Evolutionary conservation across 2,113 vertebrate genomes (phyloP).

Genomic region (Elephantulus edwardii): DNA sequence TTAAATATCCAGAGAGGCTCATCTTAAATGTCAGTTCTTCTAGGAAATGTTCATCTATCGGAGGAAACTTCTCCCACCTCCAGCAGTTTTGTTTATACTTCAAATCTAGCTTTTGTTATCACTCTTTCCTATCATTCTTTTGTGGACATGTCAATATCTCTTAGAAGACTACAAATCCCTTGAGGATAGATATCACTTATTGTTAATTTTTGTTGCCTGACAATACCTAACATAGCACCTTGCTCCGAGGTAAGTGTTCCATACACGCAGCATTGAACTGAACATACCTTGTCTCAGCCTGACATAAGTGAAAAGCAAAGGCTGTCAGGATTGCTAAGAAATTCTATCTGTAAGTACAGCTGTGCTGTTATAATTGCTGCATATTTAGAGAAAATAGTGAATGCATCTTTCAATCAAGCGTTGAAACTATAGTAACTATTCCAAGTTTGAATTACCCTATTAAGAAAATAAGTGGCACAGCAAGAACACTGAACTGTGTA

Average conservation of each 20-base stretch:
- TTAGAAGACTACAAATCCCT: conserved; percentile 38
- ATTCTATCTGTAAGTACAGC: conserved; percentile 58
- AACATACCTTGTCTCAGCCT: conserved; percentile 51
- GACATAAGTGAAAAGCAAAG: conserved; percentile 52
- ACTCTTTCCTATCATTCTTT: conserved; percentile 26
- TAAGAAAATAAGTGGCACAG: conserved; percentile 61
- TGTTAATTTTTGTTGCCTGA: not conserved
- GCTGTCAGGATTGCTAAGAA: conserved; percentile 58
- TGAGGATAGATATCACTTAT: not conserved
- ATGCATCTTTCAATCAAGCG: conserved; percentile 62
- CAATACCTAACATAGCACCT: not conserved
- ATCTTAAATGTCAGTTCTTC: conserved; percentile 45
- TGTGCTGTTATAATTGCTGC: conserved; percentile 53
- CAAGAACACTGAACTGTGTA: conserved; percentile 59
- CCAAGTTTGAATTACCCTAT: conserved; percentile 69
- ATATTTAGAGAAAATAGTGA: conserved; percentile 70
- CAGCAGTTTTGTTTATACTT: not conserved
- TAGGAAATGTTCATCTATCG: conserved; percentile 37
- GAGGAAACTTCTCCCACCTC: conserved; percentile 14
- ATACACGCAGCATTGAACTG: conserved; percentile 34
- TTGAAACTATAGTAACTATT: conserved; percentile 55
- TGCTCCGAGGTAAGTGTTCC: conserved; percentile 10
- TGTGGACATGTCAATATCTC: not conserved
- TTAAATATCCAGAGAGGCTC: conserved; percentile 40
- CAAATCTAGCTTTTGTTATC: not conserved